Base-by-base conservation (phyloP, 2,113 vertebrate genomes). In the Lanius ludovicianus region DNA sequence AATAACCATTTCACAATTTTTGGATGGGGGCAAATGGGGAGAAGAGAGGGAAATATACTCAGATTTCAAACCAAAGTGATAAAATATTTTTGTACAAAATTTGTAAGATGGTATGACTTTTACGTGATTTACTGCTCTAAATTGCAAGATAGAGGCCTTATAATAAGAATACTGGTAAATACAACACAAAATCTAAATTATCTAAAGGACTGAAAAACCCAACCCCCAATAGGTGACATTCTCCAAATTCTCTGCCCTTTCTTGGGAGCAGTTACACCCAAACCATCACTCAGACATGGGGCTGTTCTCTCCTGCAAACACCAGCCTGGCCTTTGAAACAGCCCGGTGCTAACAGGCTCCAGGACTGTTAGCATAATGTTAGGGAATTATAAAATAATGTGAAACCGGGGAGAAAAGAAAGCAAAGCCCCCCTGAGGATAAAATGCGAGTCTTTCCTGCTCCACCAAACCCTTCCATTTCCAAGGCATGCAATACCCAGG, bases 241-340 rank as follows among this genome's bases (percentile, higher is more conserved):
- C 96, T 93, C 93, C 0, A 0, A 95, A 97, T 96, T 96, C 95
- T 88, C 95, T 94, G 90, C 92, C 92, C 88, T 96, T 96, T 89
- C 96, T 76, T 71, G 77, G 93, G 85, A 96, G 93, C 83, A 84
- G 92, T 93, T 97, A 92, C 88, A 95, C 90, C 96, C 92, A 94
- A 96, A 92, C 53, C 95, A 90, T 90, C 85, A 81, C 76, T 96
- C 90, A 82, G 73, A 92, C 41, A 83, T 87, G 71, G 83, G 92
- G 95, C 93, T 92, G 59, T 56, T 89, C 88, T 33, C 52, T 94
- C 80, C 68, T 81, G 65, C 85, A 78, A 84, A 63, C 67, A 22
- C 53, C 22, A 47, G 71, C 55, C 47, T 46, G 64, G 93, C 73
- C 77, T 84, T 53, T 56, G 65, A 67, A 95, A 75, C 49, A 64